Evolutionary conservation across 2,888 invertebrate genomes (phyloP), one percentile per base, ranked within the genome.

Genomic region (Stenoptilia bipunctidactyla): DNA sequence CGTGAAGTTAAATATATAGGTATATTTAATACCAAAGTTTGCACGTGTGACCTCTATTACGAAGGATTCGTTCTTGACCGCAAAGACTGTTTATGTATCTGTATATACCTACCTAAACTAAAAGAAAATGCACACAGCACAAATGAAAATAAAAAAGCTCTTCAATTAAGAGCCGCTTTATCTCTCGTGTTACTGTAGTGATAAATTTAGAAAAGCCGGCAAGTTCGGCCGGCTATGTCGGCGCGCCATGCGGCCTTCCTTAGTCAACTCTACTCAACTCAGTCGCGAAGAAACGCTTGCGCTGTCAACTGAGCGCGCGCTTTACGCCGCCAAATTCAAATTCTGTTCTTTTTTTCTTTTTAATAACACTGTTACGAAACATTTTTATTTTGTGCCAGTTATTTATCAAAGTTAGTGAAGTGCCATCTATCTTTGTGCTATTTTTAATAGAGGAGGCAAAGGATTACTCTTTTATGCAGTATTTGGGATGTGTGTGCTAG

Each of bases 121-220:
- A n/a, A n/a, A n/a, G n/a, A n/a, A n/a, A n/a, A n/a, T n/a, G n/a
- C n/a, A n/a, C n/a, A n/a, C n/a, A n/a, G n/a, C n/a, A n/a, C n/a
- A n/a, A n/a, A n/a, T n/a, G n/a, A 56, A 68, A 68, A 64, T 66
- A 68, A 67, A 74, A 73, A 70, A 67, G 61, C 62, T 58, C 59
- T 65, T 65, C 66, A 72, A 30, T 75, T 76, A 80, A 77, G 73
- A 71, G 66, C 65, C 65, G 65, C 70, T 76, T 77, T 80, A 83
- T 80, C 3, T 20, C 79, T 80, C 80, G 77, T 77, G 67, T 82
- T 82, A 83, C 82, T 77, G 63, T 66, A 61, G 58, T 65, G 79
- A 73, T 74, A 80, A 77, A 82, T 76, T 80, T 83, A 82, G 80
- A 79, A 72, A 66, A 30, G 65, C 54, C 55, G 46, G 53, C 57